Base-by-base conservation (phyloP, 1,140 invertebrate species). In the Manduca sexta region DNA sequence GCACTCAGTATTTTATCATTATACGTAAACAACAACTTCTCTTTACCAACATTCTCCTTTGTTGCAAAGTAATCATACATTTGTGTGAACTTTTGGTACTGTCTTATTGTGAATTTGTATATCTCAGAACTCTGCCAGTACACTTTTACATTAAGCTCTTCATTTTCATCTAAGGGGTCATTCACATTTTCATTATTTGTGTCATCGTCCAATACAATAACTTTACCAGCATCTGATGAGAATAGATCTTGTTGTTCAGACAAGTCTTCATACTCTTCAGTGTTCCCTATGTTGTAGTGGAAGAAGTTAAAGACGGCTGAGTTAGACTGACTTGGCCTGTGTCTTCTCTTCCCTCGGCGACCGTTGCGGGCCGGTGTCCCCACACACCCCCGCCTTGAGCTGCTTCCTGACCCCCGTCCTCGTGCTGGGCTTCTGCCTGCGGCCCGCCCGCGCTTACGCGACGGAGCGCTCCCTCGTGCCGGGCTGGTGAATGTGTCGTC, bases 101-200 rank as follows among this genome's bases (percentile, higher is more conserved):
- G 71, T 1, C 78, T 52, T 48, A 84, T 68, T 17, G 45, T 60
- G 31, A 84, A 84, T 46, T 64, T 70, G 7, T 60, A 38, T 6
- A 71, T 50, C 11, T 82, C 74, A 0, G 48, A 41, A 45, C 60
- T 79, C 35, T 62, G 64, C 81, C 81, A 84, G 8, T 63, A 64
- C 0, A 84, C 75, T 71, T 84, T 82, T 0, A 84, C 71, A 0
- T 70, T 74, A 15, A 81, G 26, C 49, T 77, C 69, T 52, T 84
- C 78, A 37, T 82, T 84, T 7, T 73, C 21, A 26, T 26, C 21
- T 8, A 26, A 26, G 8, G 21, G 8, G 4, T 26, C 21, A 26
- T 26, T 8, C 21, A 26, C 69, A 12, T 65, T 59, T 14, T 57
- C 49, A n/a, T n/a, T n/a, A n/a, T 43, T 10, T n/a, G 44, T 34